Percentiles rank a stretch among this genome's conserved stretches.
These are phyloP conservation scores for Gallinago stenura DNA, from an alignment of 2,797 vertebrate species.

Conservation along the genomic window DNA sequence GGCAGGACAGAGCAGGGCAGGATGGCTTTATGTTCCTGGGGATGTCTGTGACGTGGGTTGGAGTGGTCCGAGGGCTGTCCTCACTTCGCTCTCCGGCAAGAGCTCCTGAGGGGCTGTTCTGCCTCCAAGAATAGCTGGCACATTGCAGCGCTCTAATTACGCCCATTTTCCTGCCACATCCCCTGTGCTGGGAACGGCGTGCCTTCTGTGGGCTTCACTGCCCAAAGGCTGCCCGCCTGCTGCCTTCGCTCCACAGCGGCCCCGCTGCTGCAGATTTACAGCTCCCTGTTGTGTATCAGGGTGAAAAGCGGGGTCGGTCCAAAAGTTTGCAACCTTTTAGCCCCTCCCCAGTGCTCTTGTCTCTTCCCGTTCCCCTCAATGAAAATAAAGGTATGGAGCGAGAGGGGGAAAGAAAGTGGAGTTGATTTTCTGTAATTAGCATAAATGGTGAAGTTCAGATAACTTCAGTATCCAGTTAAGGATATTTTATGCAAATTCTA, in stretches of 20 bases:
- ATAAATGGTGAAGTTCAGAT: not conserved
- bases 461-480: not conserved
- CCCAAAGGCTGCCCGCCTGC: not conserved
- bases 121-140: conserved; percentile 57
- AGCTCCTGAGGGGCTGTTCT: conserved; percentile 49
- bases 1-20: not conserved
- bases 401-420: not conserved
- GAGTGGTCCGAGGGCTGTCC: conserved; percentile 2
- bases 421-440: conserved; percentile 44
- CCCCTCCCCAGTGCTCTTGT: not conserved
- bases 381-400: not conserved
- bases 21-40: not conserved
- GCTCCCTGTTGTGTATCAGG: accelerated
- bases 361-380: not conserved
- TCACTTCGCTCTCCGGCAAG: not conserved
- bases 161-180: not conserved
- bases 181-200: not conserved
- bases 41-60: conserved; percentile 26
- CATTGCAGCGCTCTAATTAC: conserved; percentile 18
- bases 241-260: accelerated
- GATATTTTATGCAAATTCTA: not conserved
- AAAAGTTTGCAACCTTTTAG: not conserved
- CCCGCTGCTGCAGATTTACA: not conserved
- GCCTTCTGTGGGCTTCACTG: not conserved
- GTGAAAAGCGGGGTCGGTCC: not conserved